Evolutionary conservation across 2,888 invertebrate genomes (phyloP).

Genomic region (Sialis fuliginosa): DNA sequence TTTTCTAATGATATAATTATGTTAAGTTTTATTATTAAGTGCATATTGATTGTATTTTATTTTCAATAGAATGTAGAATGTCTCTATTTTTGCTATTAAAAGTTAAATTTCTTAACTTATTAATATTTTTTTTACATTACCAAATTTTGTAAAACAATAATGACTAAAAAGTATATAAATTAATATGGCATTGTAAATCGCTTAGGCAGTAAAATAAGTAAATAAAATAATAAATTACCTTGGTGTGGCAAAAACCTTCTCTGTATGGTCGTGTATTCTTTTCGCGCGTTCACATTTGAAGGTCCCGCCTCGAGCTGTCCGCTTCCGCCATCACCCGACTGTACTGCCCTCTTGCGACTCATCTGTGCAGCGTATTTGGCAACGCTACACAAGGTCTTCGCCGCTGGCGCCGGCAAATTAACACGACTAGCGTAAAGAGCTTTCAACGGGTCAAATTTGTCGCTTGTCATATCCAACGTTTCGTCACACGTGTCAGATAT

Average conservation of each 20-base stretch:
- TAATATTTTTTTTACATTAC: no score
- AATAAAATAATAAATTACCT: constrained; percentile 17
- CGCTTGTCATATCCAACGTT: constrained; percentile 33
- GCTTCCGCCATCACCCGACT: constrained; percentile 1
- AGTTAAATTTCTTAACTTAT: no score
- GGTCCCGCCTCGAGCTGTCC: constrained; percentile 1
- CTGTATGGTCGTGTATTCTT: constrained; percentile 4
- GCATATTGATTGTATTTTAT: no score
- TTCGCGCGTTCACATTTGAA: neutral
- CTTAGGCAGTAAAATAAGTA: neutral
- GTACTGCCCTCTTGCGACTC: constrained; percentile 13
- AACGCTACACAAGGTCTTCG: constrained; percentile 23
- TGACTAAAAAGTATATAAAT: no score
- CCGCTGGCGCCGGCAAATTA: constrained; percentile 33
- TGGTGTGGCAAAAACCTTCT: constrained; percentile 31
- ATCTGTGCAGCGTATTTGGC: neutral
- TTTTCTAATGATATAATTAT: no score
- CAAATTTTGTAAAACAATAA: no score
- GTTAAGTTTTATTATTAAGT: no score
- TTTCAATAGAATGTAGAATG: no score
- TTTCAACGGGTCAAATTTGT: constrained; percentile 48
- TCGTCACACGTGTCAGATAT: constrained; percentile 22
- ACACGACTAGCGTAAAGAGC: constrained; percentile 42
- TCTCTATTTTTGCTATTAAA: no score
- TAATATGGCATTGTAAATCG: no score